Percentiles rank a stretch among this genome's conserved stretches.
Conservation (phyloP, 2,113 vertebrate species). For the Neofelis nebulosa region DNA sequence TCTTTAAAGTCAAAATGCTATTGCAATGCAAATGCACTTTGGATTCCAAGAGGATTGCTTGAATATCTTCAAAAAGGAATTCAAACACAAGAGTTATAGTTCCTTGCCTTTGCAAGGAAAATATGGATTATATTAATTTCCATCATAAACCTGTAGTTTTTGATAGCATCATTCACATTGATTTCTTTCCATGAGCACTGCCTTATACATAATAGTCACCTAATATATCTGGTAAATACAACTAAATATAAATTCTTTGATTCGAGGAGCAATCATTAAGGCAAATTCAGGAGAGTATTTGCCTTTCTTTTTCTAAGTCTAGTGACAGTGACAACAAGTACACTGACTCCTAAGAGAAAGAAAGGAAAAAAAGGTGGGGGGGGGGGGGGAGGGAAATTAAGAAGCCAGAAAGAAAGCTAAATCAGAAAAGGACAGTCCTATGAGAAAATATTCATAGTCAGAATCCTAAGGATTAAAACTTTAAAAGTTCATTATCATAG, state of each 20-base stretch:
- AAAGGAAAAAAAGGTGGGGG: background rate
- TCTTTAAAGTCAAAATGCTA: background rate
- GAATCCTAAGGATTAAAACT: background rate
- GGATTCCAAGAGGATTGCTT: background rate
- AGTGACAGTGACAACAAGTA: background rate
- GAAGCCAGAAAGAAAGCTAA: background rate
- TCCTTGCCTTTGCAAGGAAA: background rate
- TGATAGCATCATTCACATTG: background rate
- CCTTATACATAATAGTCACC: background rate
- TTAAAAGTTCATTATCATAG: background rate
- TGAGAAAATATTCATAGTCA: background rate
- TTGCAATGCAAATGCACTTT: background rate
- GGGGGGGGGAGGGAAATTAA: background rate
- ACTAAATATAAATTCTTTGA: background rate
- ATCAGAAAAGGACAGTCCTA: background rate
- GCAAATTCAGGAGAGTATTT: background rate
- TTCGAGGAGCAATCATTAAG: background rate
- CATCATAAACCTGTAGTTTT: background rate
- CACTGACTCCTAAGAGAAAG: background rate
- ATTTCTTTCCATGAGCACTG: background rate
- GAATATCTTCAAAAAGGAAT: background rate
- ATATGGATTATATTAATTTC: background rate
- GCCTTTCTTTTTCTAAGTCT: background rate
- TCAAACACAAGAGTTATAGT: background rate
- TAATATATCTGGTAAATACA: background rate